These are phyloP conservation scores for Entomobrya multifasciata DNA, from an alignment of 2,888 invertebrate species.

Conservation along the genomic window DNA sequence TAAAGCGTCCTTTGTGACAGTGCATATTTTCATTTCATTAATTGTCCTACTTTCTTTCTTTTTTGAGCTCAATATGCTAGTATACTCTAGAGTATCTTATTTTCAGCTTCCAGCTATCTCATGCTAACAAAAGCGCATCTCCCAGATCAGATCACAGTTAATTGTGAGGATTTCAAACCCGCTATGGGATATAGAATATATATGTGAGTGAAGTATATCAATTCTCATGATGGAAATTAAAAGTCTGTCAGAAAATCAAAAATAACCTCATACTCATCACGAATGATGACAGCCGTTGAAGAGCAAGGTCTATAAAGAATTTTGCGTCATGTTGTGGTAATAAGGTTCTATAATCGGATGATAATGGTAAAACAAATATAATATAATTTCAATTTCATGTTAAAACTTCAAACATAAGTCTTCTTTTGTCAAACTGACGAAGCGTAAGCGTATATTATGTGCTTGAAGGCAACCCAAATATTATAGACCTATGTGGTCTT, in stretches of 20 bases:
- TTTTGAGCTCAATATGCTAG: too few species aligned
- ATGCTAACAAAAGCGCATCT: background rate
- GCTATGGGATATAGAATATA: too few species aligned
- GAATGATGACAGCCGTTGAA: background rate
- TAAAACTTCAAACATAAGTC: conserved; percentile 20
- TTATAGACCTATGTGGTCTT: background rate
- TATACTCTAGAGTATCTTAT: background rate
- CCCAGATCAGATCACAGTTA: background rate
- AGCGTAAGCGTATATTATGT: too few species aligned
- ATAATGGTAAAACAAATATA: conserved; percentile 7
- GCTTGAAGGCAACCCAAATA: background rate
- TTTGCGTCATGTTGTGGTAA: background rate
- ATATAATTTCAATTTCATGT: conserved; percentile 28
- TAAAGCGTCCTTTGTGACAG: background rate
- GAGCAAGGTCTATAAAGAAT: conserved; percentile 16
- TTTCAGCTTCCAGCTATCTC: background rate
- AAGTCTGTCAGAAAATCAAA: background rate
- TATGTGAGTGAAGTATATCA: too few species aligned
- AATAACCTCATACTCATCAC: background rate
- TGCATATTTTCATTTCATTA: conserved; percentile 43
- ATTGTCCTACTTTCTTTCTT: conserved; percentile 20
- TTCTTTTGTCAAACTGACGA: too few species aligned
- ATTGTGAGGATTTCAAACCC: background rate
- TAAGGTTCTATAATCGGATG: conserved; percentile 14
- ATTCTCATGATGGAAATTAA: background rate